These are phyloP conservation scores for Agrochola circellaris DNA, from an alignment of 2,888 invertebrate species.

Conservation along the genomic window DNA sequence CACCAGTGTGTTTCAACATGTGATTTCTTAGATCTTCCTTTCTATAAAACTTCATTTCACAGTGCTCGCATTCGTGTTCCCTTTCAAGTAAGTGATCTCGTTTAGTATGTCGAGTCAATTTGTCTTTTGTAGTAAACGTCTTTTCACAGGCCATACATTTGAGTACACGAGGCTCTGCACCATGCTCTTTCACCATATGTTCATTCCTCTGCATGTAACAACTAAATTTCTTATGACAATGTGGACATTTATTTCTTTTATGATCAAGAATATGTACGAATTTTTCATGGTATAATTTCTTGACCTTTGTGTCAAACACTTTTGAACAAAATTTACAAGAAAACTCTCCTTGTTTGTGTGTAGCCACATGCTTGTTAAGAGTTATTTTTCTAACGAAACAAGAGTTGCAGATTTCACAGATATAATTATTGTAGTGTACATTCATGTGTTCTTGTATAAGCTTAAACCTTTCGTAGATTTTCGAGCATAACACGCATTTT, in stretches of 20 bases:
- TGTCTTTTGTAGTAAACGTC: slow-evolving; percentile 39
- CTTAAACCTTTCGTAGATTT: slow-evolving; percentile 49
- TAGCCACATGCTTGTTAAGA: slow-evolving; percentile 41
- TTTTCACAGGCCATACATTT: slow-evolving; percentile 65
- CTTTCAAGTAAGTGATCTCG: slow-evolving; percentile 62
- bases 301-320: slow-evolving; percentile 57
- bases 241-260: slow-evolving; percentile 55
- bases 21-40: slow-evolving; percentile 45
- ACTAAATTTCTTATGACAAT: slow-evolving; percentile 53
- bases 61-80: slow-evolving; percentile 49
- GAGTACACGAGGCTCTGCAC: slow-evolving; percentile 36
- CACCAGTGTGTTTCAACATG: slow-evolving; percentile 61
- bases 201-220: slow-evolving; percentile 48
- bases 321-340: slow-evolving; percentile 53
- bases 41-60: slow-evolving; percentile 57
- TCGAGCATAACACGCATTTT: slow-evolving; percentile 45
- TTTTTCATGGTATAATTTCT: slow-evolving; percentile 58
- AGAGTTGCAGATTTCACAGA: slow-evolving; percentile 69
- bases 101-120: slow-evolving; percentile 47
- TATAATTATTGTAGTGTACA: slow-evolving; percentile 57
- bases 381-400: slow-evolving; percentile 78
- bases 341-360: slow-evolving; percentile 60
- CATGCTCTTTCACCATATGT: slow-evolving; percentile 58
- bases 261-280: slow-evolving; percentile 46
- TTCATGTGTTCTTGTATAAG: slow-evolving; percentile 62